Base-by-base conservation (phyloP, 2,797 vertebrate genomes). In the Alca torda region DNA sequence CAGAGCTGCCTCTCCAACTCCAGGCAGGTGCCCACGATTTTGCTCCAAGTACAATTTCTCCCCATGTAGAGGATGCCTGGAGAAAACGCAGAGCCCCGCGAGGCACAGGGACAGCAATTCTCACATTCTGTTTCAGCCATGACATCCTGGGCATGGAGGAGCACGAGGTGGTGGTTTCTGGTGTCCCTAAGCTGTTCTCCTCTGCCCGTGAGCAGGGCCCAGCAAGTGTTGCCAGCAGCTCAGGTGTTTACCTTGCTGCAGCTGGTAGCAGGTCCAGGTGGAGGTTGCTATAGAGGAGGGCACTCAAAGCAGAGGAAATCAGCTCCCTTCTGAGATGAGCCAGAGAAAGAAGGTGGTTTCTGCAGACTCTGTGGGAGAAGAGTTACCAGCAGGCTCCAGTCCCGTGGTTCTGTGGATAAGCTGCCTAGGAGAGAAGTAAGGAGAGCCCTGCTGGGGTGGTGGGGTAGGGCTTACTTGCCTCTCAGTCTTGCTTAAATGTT, bases 371-470 rank as follows among this genome's bases (percentile, higher is more conserved):
- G 5, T 50, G 33, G n/a, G 20, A 46, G n/a, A 54, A 43, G 33
- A 51, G 39, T 35, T 43, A 20, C 3, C 6, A 54, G 20, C 5
- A 25, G 13, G 10, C 0, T 91, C 5, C 4, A 4, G 25, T 35
- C 10, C 31, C 0, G 0, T 17, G 2, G 6, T 43, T 13, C 15
- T 60, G 21, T 56, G 45, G 39, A 65, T 82, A 24, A 76, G 33
- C 46, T 93, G 11, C 7, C 5, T 1, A 13, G 61, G 53, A 84
- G 13, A 50, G 23, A 81, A 77, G 57, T 75, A 83, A 89, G 68
- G 33, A 86, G 35, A 72, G 26, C 3, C 2, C 37, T 64, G 31
- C 6, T 85, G 54, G 25, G 28, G 26, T 11, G 23, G 24, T 51
- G 14, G 9, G 39, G 23, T 70, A 24, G 13, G 51, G 9, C 6